Evolutionary conservation across 2,113 vertebrate genomes (phyloP), one percentile per base, ranked within the genome.

Genomic region (Echinops telfairi): DNA sequence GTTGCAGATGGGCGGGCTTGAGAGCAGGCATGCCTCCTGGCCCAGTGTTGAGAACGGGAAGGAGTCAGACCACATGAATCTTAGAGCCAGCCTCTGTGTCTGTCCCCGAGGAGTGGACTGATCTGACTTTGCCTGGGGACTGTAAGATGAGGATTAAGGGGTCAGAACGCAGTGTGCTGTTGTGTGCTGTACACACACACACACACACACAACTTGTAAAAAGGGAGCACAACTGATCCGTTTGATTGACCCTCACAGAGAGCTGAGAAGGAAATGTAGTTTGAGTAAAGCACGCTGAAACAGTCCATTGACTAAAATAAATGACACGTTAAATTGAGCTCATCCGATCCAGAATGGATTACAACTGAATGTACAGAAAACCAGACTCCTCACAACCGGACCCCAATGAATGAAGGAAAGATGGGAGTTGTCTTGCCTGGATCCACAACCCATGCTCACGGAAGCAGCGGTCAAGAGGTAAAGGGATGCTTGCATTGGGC

Each of bases 91-190:
- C 10, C 47, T 40, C 68, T 6, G 25, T 11, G 11, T 36, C 29
- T 36, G 3, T 29, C 27, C 15, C 22, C 17, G 4, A 15, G 10
- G 2, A 1, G 2, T 6, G 1, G 31, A 76, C 7, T 0, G 20
- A 11, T 0, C 0, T 3, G 11, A 6, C 2, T 29, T 22, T 2
- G 16, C 9, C 15, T 1, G 20, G 14, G 16, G 2, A 75, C 25
- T 40, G 0, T 25, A 2, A 64, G 15, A 29, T 12, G 17, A 27
- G 23, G 25, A 33, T 0, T 27, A 33, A 4, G 3, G 6, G 4
- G 4, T n/a, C 23, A 1, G 7, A 33, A 17, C n/a, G 23, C 15
- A 53, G 6, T 6, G 47, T 1, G 1, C 5, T 6, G 19, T 14
- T 6, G 6, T 31, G 2, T 66, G 2, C 8, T 19, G 22, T 2